Base-by-base conservation (phyloP, 2,797 vertebrate species). In the Acanthopagrus latus region DNA sequence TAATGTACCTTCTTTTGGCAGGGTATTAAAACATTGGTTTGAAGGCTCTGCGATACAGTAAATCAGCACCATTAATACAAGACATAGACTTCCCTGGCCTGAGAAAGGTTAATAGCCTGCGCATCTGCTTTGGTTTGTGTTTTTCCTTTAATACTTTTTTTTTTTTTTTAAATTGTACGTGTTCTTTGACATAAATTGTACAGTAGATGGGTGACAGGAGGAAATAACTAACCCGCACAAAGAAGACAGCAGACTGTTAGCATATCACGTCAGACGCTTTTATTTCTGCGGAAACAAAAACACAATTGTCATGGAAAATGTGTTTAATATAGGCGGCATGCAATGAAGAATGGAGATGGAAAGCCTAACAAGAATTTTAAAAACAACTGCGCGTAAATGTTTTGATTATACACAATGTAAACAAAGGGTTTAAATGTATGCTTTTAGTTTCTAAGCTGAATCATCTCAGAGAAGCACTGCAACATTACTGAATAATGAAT, bases 71-170 rank as follows among this genome's bases (percentile, higher is more conserved):
- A 88, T 86, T 80, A 76, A 82, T 72, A 59, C 52, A 81, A 58
- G 66, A 73, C 25, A 46, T 64, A 84, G 58, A 81, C 64, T 60
- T 58, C 52, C 48, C 66, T 84, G 71, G 66, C 67, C 54, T 70
- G 56, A 64, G 62, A 78, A 55, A 60, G 47, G 47, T 75, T 86
- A 70, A 86, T 80, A 82, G 81, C 71, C 74, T 59, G 50, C 33
- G 50, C 71, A 80, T 81, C 71, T 81, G 78, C 78, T 85, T 64
- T 75, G 43, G 41, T 89, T 92, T 83, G 55, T 52, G 23, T 83
- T 85, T 83, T 72, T 64, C 25, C 48, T 66, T 62, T 76, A 21
- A 71, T 64, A 17, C 25, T 20, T 29, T 80, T 80, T 46, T 86
- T 54, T 33, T 84, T 80, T 55, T 86, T 64, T 51, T n/a, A 38